phyloP scores from a whole-genome alignment of 2,797 vertebrate genomes.

The Erethizon dorsatum region DNA sequence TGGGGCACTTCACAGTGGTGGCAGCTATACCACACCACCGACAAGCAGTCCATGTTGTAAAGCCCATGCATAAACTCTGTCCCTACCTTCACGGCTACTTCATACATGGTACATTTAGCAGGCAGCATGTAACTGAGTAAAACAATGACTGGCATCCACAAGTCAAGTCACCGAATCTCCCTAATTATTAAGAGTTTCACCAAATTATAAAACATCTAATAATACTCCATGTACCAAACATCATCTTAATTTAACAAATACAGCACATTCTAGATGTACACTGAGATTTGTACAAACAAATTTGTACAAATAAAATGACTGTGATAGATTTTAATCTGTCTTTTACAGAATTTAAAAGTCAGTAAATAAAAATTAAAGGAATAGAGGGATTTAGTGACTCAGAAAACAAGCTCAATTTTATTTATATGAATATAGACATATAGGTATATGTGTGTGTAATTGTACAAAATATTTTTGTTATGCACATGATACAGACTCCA shows the following conservation, averaged over 20 bases:
- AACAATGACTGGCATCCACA: neutral
- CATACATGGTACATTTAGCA: neutral
- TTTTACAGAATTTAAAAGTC: slow-evolving; percentile 1
- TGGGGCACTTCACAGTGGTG: neutral
- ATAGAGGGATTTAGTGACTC: neutral
- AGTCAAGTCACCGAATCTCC: neutral
- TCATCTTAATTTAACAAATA: neutral
- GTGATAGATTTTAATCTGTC: neutral
- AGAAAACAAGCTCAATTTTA: neutral
- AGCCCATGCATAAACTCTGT: neutral
- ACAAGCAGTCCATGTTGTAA: neutral
- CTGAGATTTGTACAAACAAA: neutral
- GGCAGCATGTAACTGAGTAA: neutral
- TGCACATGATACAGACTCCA: neutral
- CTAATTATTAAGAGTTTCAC: neutral
- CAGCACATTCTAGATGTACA: neutral
- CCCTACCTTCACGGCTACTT: too few species aligned
- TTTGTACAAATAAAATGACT: neutral
- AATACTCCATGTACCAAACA: neutral
- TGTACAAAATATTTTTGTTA: neutral
- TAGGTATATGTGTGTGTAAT: neutral
- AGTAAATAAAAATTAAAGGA: neutral
- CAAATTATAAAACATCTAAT: neutral
- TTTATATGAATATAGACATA: neutral
- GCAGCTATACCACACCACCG: too few species aligned